Base-by-base conservation (phyloP, 2,888 invertebrate genomes). In the Drosophila gaucha region DNA sequence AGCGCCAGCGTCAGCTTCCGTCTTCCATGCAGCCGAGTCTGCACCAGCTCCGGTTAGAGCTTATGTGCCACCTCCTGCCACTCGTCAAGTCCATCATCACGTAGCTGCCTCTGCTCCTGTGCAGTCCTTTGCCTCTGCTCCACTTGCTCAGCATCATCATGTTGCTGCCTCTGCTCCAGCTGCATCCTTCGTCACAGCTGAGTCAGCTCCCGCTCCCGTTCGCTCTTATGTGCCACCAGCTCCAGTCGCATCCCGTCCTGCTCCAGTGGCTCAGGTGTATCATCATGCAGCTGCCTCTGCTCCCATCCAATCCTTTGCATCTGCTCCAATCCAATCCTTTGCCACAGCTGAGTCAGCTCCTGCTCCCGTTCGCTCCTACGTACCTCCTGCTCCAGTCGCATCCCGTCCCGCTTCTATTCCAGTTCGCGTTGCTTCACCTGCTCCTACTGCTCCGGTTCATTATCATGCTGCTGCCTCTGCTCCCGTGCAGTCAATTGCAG, bases 141-240 rank as follows among this genome's bases (percentile, higher is more conserved):
- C 85, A 6, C 71, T 67, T 3, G 50, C 46, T 1, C 50, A 44
- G 28, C 56, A 54, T 1, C 50, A 44, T 33, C 56, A 43, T 38
- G 55, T 41, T 30, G 49, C 49, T 43, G 65, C 57, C 6, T 28
- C 67, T 0, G 60, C 67, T 33, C 49, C 67, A 0, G 64, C 30
- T 0, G 56, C 46, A 6, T n/a, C 54, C 2, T 63, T 57, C 8
- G 18, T 47, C 10, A 36, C 16, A 8, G 56, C 67, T 22, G 59
- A 51, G 31, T 55, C 68, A 9, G 69, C 58, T 6, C 65, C 77
- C 1, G 56, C 59, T 44, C 65, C 75, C 6, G 36, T 18, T 8
- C 43, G 60, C 12, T 38, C 60, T n/a, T 69, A 77, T 51, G 51
- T 73, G n/a, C 73, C 77, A 10, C 77, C 76, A 9, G 64, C 64